Evolutionary conservation across 2,113 vertebrate genomes (phyloP).

Genomic region (Platichthys stellatus): DNA sequence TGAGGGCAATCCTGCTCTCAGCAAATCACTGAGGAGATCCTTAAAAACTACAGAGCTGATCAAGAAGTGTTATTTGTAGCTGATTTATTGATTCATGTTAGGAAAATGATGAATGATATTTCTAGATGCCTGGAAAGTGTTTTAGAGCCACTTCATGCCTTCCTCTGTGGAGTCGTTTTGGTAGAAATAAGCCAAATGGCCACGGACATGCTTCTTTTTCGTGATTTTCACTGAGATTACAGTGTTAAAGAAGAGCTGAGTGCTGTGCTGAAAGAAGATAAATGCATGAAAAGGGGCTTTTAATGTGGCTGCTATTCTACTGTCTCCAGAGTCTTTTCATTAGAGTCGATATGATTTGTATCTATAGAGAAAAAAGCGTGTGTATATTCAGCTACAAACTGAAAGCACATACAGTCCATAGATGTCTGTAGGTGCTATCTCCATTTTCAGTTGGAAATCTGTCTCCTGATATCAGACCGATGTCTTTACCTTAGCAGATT

Average conservation of each 20-base stretch:
- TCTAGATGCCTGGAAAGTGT: conserved; percentile 2
- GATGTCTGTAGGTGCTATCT: neutral
- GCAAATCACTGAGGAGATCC: neutral
- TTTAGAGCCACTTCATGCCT: conserved; percentile 6
- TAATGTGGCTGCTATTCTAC: neutral
- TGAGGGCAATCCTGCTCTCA: conserved; percentile 20
- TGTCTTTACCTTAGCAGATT: conserved; percentile 49
- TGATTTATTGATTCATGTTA: conserved; percentile 18
- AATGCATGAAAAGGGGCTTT: conserved; percentile 20
- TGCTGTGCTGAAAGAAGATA: conserved; percentile 6
- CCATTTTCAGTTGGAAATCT: neutral
- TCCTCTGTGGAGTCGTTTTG: neutral
- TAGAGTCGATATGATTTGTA: neutral
- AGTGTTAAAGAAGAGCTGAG: neutral
- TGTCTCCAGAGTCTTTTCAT: neutral
- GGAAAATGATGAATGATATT: conserved; percentile 22
- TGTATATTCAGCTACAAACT: neutral
- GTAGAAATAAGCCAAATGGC: conserved; percentile 21
- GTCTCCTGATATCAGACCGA: conserved; percentile 6
- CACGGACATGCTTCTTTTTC: conserved; percentile 35
- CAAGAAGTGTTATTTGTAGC: conserved; percentile 1
- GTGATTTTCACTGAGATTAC: neutral
- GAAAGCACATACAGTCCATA: neutral
- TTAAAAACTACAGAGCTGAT: conserved; percentile 14
- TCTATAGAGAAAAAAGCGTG: neutral